Conservation (phyloP, 2,888 invertebrate species). For the Scaptodrosophila latifasciaeformis region DNA sequence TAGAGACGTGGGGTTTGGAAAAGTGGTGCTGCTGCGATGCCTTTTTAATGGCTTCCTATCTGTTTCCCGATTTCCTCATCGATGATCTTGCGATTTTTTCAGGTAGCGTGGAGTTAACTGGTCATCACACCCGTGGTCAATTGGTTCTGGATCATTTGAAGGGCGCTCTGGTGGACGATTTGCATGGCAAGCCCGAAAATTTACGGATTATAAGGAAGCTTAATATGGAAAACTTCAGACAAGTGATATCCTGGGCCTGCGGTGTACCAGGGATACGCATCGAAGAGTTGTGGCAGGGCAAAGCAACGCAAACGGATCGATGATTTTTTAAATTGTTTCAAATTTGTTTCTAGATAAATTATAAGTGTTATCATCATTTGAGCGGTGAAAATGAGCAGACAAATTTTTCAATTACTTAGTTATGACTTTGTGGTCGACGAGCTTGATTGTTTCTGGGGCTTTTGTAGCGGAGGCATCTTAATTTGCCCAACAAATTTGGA, state of each 20-base stretch:
- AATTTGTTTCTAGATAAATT: too few species aligned
- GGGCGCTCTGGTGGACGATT: slow-evolving; percentile 76
- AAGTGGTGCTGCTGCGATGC: slow-evolving; percentile 76
- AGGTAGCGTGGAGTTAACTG: slow-evolving; percentile 78
- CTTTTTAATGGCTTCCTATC: slow-evolving; percentile 74
- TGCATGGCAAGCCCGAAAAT: slow-evolving; percentile 40
- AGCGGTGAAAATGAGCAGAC: too few species aligned
- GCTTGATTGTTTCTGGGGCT: too few species aligned
- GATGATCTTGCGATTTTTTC: slow-evolving; percentile 60
- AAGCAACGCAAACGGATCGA: too few species aligned
- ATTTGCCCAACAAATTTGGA: too few species aligned
- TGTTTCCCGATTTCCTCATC: slow-evolving; percentile 73
- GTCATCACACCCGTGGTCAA: slow-evolving; percentile 78
- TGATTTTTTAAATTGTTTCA: too few species aligned
- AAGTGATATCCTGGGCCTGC: slow-evolving; percentile 51
- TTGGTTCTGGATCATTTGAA: slow-evolving; percentile 78
- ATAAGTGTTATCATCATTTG: too few species aligned
- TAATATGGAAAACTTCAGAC: slow-evolving; percentile 33
- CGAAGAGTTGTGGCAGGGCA: slow-evolving; percentile 9
- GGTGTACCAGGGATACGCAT: slow-evolving; percentile 24
- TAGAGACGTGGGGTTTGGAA: slow-evolving; percentile 33
- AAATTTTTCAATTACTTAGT: too few species aligned
- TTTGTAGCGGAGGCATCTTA: too few species aligned
- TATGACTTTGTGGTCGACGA: too few species aligned
- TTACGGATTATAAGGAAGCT: slow-evolving; percentile 38